These are phyloP conservation scores for Valencia hispanica DNA, from an alignment of 2,797 vertebrate species.

Conservation along the genomic window DNA sequence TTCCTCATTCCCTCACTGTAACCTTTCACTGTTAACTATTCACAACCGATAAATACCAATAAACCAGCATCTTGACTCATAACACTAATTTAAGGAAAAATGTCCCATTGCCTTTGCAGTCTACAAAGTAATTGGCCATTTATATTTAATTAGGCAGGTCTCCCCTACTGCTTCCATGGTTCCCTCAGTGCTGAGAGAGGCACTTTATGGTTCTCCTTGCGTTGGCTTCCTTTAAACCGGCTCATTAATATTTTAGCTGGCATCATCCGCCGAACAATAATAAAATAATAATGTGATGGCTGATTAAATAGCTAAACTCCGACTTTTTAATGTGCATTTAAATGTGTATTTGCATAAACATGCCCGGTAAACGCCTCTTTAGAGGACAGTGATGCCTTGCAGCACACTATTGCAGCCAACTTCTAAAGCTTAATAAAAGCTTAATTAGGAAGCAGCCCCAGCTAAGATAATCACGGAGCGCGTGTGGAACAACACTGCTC, in stretches of 20 bases:
- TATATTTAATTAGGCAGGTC: slow-evolving; percentile 82
- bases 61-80: slow-evolving; percentile 72
- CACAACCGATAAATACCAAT: slow-evolving; percentile 68
- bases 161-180: slow-evolving; percentile 61
- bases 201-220: slow-evolving; percentile 73
- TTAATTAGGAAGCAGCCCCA: slow-evolving; percentile 68
- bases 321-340: slow-evolving; percentile 81
- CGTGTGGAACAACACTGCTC: slow-evolving; percentile 48
- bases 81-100: slow-evolving; percentile 71
- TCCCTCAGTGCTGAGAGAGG: slow-evolving; percentile 78
- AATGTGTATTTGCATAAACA: slow-evolving; percentile 83
- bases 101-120: slow-evolving; percentile 72
- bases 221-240: slow-evolving; percentile 76
- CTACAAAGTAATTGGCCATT: slow-evolving; percentile 81
- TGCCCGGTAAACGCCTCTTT: slow-evolving; percentile 78
- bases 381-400: slow-evolving; percentile 78
- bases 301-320: slow-evolving; percentile 84
- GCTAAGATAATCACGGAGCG: slow-evolving; percentile 54
- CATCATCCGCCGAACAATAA: slow-evolving; percentile 83
- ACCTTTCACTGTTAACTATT: slow-evolving; percentile 50
- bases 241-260: slow-evolving; percentile 82
- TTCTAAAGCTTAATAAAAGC: slow-evolving; percentile 79
- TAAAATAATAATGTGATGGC: slow-evolving; percentile 83
- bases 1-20: slow-evolving; percentile 7
- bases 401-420: slow-evolving; percentile 67